phyloP scores from a whole-genome alignment of 2,113 vertebrate genomes.

The Pseudolaguvia tuberculata region DNA sequence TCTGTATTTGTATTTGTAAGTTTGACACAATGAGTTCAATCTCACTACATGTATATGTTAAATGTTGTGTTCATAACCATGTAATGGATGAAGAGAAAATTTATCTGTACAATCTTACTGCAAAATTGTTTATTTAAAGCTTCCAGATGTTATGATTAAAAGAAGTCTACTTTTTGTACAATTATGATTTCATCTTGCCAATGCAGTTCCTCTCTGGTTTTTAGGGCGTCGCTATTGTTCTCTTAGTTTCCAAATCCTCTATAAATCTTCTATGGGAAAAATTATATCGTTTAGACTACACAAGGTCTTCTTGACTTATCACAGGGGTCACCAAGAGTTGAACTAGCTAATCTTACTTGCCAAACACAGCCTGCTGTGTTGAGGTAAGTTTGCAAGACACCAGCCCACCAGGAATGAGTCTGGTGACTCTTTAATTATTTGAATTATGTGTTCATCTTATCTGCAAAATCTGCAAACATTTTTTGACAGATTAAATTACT shows the following conservation, averaged over 20 bases:
- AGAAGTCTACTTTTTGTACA: not conserved
- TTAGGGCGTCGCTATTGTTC: not conserved
- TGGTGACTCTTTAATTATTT: not conserved
- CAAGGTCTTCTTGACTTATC: not conserved
- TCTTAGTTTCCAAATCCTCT: not conserved
- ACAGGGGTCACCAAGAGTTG: no score
- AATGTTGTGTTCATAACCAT: no score
- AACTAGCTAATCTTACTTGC: no score
- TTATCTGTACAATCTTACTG: not conserved
- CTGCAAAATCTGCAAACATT: not conserved
- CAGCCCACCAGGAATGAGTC: no score
- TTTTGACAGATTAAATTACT: not conserved
- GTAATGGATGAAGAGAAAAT: not conserved
- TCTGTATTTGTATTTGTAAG: no score
- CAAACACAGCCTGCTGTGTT: no score
- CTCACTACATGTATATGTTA: no score
- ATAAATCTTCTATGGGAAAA: not conserved
- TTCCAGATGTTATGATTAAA: not conserved
- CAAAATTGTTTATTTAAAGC: no score
- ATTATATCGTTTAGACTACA: no score
- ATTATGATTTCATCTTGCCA: not conserved
- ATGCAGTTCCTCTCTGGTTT: not conserved
- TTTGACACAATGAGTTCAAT: no score
- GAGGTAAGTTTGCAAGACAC: no score
- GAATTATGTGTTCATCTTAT: not conserved